Evolutionary conservation across 2,797 vertebrate species (phyloP).

Genomic region (Notoglanidium macrostoma): DNA sequence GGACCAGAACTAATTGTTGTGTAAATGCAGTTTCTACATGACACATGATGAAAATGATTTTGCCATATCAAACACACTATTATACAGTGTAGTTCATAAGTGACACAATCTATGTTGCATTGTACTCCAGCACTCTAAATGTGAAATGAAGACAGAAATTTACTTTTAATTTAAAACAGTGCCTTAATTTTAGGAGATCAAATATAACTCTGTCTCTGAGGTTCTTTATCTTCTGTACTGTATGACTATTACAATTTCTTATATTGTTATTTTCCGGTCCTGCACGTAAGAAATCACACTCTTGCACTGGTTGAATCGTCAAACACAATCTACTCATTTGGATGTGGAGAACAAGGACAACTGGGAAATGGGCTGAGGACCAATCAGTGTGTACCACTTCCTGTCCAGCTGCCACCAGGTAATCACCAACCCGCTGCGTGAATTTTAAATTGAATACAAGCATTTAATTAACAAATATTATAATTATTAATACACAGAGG

Average conservation of each 20-base stretch:
- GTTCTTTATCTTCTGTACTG: background rate
- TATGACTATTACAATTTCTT: background rate
- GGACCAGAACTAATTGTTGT: no score
- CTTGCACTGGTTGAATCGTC: slow-evolving; percentile 72
- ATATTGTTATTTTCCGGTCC: background rate
- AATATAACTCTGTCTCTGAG: background rate
- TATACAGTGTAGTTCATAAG: background rate
- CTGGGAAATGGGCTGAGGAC: slow-evolving; percentile 66
- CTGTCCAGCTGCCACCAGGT: slow-evolving; percentile 66
- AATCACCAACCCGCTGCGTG: background rate
- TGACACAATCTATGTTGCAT: background rate
- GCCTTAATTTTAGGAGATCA: background rate
- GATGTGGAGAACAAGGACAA: slow-evolving; percentile 72
- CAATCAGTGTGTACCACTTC: slow-evolving; percentile 74
- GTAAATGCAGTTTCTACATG: background rate
- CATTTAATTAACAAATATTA: background rate
- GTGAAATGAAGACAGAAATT: background rate
- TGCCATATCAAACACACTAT: background rate
- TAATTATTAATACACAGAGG: slow-evolving; percentile 45
- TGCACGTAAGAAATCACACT: slow-evolving; percentile 74
- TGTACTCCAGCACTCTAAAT: background rate
- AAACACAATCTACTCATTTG: slow-evolving; percentile 79
- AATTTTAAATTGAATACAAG: background rate
- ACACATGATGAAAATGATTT: background rate
- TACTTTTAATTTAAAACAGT: background rate